Base-by-base conservation (phyloP, 2,113 vertebrate genomes). In the Syngnathus typhle region DNA sequence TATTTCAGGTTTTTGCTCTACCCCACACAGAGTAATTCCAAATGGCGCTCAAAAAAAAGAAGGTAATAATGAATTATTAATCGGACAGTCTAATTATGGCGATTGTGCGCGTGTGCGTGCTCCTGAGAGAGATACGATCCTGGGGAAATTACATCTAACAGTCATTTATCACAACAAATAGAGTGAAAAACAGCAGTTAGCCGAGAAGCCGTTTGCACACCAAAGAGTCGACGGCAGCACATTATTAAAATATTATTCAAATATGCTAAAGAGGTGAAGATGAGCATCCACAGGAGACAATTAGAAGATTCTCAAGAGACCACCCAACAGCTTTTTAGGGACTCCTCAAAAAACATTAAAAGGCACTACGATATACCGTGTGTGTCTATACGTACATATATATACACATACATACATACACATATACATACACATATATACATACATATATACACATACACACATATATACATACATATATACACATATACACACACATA, bases 131-230 rank as follows among this genome's bases (percentile, higher is more conserved):
- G 83, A 87, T 80, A 87, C 88, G 88, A 88, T 89, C 83, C 76
- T 60, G 60, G 82, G 85, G 84, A 88, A 86, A 87, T 89, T 84
- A 84, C 83, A 82, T 86, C 81, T 82, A 86, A 87, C 78, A 85
- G 82, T 84, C 84, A 84, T 89, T 89, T 89, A 88, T 89, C 82
- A 85, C 84, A 89, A 89, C 86, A 89, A 89, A 87, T 82, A 82
- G 79, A 86, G 74, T 83, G 79, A 82, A 87, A 79, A 86, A 81
- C 79, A 76, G 70, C 79, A 77, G 76, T 76, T 77, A 74, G 79
- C 62, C 67, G 75, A 23, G 64, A 72, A 52, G 67, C 55, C 18
- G 47, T 72, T 77, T 18, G 7, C 38, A 72, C 67, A 76, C 74
- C 67, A 82, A 69, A 76, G 75, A 68, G 36, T 23, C 72, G 65